Base-by-base conservation (phyloP, 2,888 invertebrate species). In the Nomada ruficornis region DNA sequence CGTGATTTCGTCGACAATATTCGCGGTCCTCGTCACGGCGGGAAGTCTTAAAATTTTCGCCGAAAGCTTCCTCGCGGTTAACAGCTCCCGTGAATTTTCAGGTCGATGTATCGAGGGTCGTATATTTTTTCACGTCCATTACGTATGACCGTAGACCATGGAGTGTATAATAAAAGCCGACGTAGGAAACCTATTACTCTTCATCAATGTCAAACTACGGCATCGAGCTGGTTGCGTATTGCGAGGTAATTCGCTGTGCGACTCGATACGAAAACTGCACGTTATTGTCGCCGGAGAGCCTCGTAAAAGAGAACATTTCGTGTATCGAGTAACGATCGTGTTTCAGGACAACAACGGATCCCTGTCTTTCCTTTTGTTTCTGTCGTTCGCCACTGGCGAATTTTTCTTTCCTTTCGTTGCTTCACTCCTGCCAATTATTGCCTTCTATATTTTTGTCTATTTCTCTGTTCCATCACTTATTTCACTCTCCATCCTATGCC, bases 271-370 rank as follows among this genome's bases (percentile, higher is more conserved):
- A 67, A 74, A 85, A 73, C 73, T 64, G 67, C 54, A 44, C 68
- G 29, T 67, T 70, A 75, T 75, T 67, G 80, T 54, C 52, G 42
- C 44, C 15, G 60, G 29, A 44, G 65, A 52, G 54, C 13, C 68
- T 69, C 72, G 76, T 79, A 77, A 85, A 85, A 64, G 29, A 23
- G 52, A 44, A 29, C 63, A 50, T 75, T 76, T 62, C 60, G 44
- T 65, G 36, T 23, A 50, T 69, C 71, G 73, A 36, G 55, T 9
- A n/a, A n/a, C 79, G 71, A 80, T 79, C 57, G 75, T 42, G 36
- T n/a, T 57, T 36, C 63, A 4, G n/a, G 54, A 42, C 44, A 54
- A 47, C 60, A 55, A 47, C 29, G 55, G 15, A 50, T 52, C 10
- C 26, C 60, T 26, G 18, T 18, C 36, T 18, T n/a, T 36, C 36